A percentile compares a stretch with the other conserved stretches of the same genome.
These are phyloP conservation scores for Oxycera nigricornis DNA, from an alignment of 2,888 invertebrate species.

Conservation along the genomic window DNA sequence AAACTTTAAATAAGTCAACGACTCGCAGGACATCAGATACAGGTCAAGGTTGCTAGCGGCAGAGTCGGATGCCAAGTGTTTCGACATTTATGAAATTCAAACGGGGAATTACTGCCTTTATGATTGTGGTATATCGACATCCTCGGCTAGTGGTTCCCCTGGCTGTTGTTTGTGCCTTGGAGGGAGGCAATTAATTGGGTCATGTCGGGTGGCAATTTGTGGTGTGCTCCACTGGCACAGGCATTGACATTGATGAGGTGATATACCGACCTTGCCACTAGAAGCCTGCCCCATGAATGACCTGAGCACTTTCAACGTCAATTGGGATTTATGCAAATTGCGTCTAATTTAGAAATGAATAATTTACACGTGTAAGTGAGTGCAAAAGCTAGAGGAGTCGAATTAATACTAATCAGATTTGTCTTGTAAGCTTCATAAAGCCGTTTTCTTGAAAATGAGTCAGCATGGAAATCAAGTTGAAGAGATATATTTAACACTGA, in stretches of 20 bases:
- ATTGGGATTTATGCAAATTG: no score
- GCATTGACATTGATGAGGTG: slow-evolving; percentile 27
- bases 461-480: no score
- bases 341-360: no score
- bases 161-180: not conserved
- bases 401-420: no score
- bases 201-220: slow-evolving; percentile 16
- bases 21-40: slow-evolving; percentile 21
- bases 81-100: slow-evolving; percentile 10
- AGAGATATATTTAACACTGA: no score
- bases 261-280: slow-evolving; percentile 9
- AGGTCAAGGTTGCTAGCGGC: slow-evolving; percentile 34
- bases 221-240: not conserved
- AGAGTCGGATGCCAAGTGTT: slow-evolving; percentile 27
- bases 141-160: not conserved
- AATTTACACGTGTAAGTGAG: no score
- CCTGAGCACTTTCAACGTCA: no score
- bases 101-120: slow-evolving; percentile 17
- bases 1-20: slow-evolving; percentile 37
- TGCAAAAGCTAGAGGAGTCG: no score
- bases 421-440: no score
- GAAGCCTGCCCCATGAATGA: no score
- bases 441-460: no score
- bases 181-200: slow-evolving; percentile 17
- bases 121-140: slow-evolving; percentile 5